phyloP scores from a whole-genome alignment of 2,888 invertebrate genomes.

The Drosophila fulvimacula region DNA sequence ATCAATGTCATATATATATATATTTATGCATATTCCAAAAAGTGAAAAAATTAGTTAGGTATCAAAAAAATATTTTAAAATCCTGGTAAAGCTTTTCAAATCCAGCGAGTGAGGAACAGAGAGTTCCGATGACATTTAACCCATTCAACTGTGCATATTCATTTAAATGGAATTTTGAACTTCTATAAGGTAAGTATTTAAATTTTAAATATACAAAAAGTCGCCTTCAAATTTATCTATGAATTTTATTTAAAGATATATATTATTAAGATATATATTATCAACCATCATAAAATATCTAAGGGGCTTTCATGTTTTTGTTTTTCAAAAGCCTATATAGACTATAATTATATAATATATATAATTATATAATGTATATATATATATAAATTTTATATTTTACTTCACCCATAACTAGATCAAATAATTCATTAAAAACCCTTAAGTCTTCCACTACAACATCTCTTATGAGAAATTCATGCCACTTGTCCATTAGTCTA shows the following conservation, averaged over 20 bases:
- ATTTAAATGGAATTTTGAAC: background rate
- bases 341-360: too few species aligned
- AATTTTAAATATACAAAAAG: too few species aligned
- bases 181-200: background rate
- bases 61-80: too few species aligned
- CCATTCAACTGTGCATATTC: background rate
- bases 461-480: background rate
- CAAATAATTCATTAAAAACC: background rate
- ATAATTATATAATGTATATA: too few species aligned
- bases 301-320: background rate
- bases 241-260: too few species aligned
- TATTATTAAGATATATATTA: background rate
- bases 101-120: background rate
- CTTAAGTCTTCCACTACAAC: background rate
- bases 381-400: background rate
- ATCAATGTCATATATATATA: conserved; percentile 1
- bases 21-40: background rate
- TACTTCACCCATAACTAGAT: background rate
- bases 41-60: background rate
- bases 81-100: too few species aligned
- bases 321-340: too few species aligned
- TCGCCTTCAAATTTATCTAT: background rate
- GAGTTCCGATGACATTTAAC: background rate
- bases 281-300: background rate
- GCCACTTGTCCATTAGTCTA: background rate